Evolutionary conservation across 2,888 invertebrate genomes (phyloP).

Genomic region (Tridacna gigas): DNA sequence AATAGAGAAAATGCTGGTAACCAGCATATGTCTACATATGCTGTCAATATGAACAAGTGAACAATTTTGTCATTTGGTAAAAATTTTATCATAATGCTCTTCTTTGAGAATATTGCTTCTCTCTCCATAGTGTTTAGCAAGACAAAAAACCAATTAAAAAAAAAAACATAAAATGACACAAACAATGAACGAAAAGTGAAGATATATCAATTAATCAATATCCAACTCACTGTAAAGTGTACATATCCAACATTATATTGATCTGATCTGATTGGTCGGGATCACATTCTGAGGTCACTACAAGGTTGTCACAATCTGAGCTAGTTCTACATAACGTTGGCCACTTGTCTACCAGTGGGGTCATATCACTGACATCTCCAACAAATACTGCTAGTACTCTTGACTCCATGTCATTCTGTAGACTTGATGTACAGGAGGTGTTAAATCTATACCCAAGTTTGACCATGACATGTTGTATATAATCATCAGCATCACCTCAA

Average conservation of each 20-base stretch:
- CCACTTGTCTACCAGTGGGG: slow-evolving; percentile 4
- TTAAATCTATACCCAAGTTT: background rate
- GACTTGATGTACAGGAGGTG: slow-evolving; percentile 2
- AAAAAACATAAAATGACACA: no score
- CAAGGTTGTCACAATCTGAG: slow-evolving; percentile 9
- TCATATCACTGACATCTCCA: background rate
- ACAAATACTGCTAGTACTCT: background rate
- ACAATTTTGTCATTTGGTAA: no score
- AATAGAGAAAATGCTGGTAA: no score
- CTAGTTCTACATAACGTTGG: slow-evolving; percentile 1
- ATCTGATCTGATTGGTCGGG: background rate
- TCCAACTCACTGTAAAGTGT: background rate
- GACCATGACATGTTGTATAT: background rate
- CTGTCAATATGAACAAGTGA: no score
- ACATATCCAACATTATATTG: slow-evolving; percentile 4
- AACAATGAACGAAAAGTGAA: no score
- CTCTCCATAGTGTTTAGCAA: no score
- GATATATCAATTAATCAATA: no score
- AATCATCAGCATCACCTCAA: slow-evolving; percentile 1
- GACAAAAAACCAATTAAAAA: no score
- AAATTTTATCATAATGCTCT: no score
- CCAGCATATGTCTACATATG: no score
- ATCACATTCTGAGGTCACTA: background rate
- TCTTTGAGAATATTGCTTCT: no score
- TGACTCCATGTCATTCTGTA: background rate